Evolutionary conservation across 2,113 vertebrate species (phyloP).

Genomic region (Phrynosoma platyrhinos): DNA sequence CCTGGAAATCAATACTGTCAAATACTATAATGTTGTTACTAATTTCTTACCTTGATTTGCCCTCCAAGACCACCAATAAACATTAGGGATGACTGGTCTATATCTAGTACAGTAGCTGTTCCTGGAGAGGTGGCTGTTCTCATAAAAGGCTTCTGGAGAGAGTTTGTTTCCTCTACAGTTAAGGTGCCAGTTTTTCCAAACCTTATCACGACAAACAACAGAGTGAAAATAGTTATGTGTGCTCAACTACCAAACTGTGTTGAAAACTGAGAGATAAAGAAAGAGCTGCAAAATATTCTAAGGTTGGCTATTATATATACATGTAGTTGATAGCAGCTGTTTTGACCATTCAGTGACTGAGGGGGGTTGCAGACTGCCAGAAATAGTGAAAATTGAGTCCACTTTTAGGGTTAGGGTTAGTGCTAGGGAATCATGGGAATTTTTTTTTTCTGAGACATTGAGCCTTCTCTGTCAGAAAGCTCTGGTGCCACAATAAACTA

Average conservation of each 20-base stretch:
- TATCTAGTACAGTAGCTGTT: conserved; percentile 81
- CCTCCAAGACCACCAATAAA: conserved; percentile 88
- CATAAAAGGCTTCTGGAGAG: conserved; percentile 69
- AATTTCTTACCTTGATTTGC: conserved; percentile 81
- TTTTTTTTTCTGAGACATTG: too few relatives aligned
- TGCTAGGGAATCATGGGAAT: too few relatives aligned
- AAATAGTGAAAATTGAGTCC: too few relatives aligned
- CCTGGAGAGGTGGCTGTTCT: conserved; percentile 82
- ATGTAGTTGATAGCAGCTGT: not conserved
- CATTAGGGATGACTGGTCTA: conserved; percentile 85
- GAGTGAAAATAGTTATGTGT: conserved; percentile 4
- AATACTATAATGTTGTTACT: not conserved
- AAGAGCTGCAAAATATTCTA: conserved; percentile 15
- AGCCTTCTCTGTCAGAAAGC: too few relatives aligned
- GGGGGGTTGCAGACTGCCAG: too few relatives aligned
- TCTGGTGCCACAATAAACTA: too few relatives aligned
- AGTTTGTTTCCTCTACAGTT: conserved; percentile 84
- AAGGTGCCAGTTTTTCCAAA: conserved; percentile 86
- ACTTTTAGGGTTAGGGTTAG: too few relatives aligned
- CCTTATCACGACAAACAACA: conserved; percentile 71
- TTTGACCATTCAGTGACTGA: not conserved
- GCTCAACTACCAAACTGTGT: not conserved
- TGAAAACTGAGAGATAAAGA: not conserved
- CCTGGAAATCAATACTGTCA: not conserved
- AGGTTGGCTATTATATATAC: not conserved